Evolutionary conservation across 2,113 vertebrate species (phyloP).

Genomic region (Poecilia latipinna): DNA sequence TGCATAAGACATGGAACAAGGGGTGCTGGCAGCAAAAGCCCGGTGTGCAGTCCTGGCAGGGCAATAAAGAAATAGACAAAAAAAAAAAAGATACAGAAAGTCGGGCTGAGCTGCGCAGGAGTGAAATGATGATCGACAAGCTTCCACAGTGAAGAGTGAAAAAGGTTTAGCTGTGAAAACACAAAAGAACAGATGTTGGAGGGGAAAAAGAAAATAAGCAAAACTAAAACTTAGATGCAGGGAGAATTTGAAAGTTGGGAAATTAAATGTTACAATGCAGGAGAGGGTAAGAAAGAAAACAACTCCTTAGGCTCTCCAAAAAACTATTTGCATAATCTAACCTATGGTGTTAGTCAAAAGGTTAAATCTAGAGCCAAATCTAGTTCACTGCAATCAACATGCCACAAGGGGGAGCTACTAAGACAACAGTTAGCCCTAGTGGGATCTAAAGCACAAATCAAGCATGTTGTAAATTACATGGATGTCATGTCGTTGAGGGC

Average conservation of each 20-base stretch:
- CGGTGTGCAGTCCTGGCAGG: slow-evolving; percentile 63
- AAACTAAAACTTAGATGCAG: neutral
- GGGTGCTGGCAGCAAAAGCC: slow-evolving; percentile 71
- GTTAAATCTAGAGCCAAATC: neutral
- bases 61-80: slow-evolving; percentile 54
- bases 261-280: neutral
- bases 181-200: slow-evolving; percentile 68
- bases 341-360: neutral
- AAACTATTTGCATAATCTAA: neutral
- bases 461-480: slow-evolving; percentile 89
- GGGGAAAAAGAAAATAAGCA: neutral
- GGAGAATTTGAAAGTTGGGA: neutral
- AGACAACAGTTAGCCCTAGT: slow-evolving; percentile 5
- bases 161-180: slow-evolving; percentile 92
- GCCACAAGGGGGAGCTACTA: slow-evolving; percentile 55
- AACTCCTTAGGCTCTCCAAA: neutral
- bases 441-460: slow-evolving; percentile 26
- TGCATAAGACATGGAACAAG: slow-evolving; percentile 83
- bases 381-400: slow-evolving; percentile 39
- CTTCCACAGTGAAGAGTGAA: slow-evolving; percentile 85
- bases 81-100: slow-evolving; percentile 56
- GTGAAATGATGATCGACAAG: slow-evolving; percentile 81
- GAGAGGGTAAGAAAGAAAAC: neutral
- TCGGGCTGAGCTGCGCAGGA: slow-evolving; percentile 80
- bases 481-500: slow-evolving; percentile 99